These are phyloP conservation scores for Drusus annulatus DNA, from an alignment of 1,140 invertebrate genomes.

Conservation along the genomic window DNA sequence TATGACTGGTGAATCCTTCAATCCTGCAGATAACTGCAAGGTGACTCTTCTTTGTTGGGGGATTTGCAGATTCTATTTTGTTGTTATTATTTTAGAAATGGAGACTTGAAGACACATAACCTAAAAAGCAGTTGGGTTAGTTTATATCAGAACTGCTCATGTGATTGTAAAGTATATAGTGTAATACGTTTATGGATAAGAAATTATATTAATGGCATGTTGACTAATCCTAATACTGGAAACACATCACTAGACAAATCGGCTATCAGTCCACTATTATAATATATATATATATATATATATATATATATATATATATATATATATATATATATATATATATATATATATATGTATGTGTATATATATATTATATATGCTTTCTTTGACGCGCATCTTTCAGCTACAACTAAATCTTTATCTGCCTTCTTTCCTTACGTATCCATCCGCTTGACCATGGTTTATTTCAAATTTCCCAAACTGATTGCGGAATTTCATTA, in stretches of 20 bases:
- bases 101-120: constrained; percentile 16
- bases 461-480: no score
- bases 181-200: constrained; percentile 22
- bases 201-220: constrained; percentile 36
- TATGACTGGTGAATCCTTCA: background rate
- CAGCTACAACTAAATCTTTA: no score
- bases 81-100: constrained; percentile 3
- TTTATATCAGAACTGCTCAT: constrained; percentile 16
- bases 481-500: no score
- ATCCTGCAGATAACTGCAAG: background rate
- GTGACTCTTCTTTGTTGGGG: background rate
- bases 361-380: no score
- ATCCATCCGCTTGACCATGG: no score
- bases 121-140: background rate
- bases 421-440: no score
- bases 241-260: constrained; percentile 11
- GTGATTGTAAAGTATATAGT: constrained; percentile 32
- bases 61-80: background rate
- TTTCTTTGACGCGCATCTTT: no score
- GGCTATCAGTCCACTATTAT: background rate
- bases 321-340: no score
- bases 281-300: no score
- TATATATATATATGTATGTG: no score
- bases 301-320: no score
- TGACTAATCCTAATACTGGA: constrained; percentile 12